phyloP scores from a whole-genome alignment of 2,888 invertebrate species.

The Eretmocerus hayati region DNA sequence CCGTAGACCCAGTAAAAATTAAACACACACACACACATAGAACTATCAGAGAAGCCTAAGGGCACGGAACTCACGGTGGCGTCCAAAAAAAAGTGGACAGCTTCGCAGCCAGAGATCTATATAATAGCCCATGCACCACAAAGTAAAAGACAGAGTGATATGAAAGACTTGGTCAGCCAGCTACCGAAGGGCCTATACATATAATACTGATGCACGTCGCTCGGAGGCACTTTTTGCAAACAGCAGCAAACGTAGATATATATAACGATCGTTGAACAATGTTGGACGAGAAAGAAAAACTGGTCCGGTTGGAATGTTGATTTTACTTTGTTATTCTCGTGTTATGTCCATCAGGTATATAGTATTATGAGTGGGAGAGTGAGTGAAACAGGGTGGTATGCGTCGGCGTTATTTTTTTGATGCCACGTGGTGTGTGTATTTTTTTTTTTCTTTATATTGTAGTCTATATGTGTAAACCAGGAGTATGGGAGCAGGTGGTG shows the following conservation, averaged over 20 bases:
- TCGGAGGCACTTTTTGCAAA: slow-evolving; percentile 22
- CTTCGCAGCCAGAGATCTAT: too few species aligned
- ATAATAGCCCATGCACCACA: too few species aligned
- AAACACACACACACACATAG: too few species aligned
- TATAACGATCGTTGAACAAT: slow-evolving; percentile 23
- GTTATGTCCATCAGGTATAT: too few species aligned
- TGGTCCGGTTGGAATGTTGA: slow-evolving; percentile 24
- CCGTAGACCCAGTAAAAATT: too few species aligned
- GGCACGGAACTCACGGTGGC: too few species aligned
- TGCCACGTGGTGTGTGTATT: too few species aligned
- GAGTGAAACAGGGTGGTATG: not conserved
- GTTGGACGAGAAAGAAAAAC: slow-evolving; percentile 19
- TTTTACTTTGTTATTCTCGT: slow-evolving; percentile 21
- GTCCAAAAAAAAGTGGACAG: too few species aligned
- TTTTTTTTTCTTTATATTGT: not conserved
- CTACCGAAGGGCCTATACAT: slow-evolving; percentile 44
- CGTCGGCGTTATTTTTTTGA: not conserved
- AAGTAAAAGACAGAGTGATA: too few species aligned
- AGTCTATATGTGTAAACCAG: not conserved
- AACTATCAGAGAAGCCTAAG: too few species aligned
- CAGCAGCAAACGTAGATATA: slow-evolving; percentile 1
- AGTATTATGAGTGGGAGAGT: not conserved
- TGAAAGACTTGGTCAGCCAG: too few species aligned
- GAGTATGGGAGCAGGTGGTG: not conserved
- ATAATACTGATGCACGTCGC: too few species aligned